These are phyloP conservation scores for Hyperopisus bebe DNA, from an alignment of 2,113 vertebrate genomes.

Conservation along the genomic window DNA sequence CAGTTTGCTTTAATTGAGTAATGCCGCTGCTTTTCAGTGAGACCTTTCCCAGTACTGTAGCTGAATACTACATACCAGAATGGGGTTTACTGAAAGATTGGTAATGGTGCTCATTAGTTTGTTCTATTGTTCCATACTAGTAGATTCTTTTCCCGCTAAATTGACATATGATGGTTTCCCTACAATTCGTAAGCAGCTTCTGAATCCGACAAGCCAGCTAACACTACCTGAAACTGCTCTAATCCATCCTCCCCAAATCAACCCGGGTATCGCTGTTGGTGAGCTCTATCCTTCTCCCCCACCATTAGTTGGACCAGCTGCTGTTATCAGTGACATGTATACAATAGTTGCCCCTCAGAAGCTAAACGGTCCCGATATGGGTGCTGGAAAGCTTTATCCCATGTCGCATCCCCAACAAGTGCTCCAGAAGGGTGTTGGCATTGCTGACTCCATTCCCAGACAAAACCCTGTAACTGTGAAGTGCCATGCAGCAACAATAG, in stretches of 20 bases:
- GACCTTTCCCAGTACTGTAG: neutral
- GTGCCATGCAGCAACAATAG: slow-evolving; percentile 47
- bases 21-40: neutral
- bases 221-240: neutral
- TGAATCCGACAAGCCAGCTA: neutral
- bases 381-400: neutral
- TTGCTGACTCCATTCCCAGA: neutral
- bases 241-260: neutral
- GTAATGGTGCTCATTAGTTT: neutral
- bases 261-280: neutral
- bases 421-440: neutral
- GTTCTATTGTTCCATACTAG: neutral
- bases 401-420: neutral
- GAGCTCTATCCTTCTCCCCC: neutral
- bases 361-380: neutral
- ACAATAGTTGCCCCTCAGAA: neutral
- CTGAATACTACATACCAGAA: neutral
- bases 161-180: neutral
- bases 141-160: neutral
- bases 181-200: neutral
- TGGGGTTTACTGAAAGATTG: neutral
- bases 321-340: neutral
- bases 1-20: neutral
- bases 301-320: neutral
- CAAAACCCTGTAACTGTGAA: slow-evolving; percentile 34